These are phyloP conservation scores for Spheniscus humboldti DNA, from an alignment of 2,797 vertebrate genomes.

Conservation along the genomic window DNA sequence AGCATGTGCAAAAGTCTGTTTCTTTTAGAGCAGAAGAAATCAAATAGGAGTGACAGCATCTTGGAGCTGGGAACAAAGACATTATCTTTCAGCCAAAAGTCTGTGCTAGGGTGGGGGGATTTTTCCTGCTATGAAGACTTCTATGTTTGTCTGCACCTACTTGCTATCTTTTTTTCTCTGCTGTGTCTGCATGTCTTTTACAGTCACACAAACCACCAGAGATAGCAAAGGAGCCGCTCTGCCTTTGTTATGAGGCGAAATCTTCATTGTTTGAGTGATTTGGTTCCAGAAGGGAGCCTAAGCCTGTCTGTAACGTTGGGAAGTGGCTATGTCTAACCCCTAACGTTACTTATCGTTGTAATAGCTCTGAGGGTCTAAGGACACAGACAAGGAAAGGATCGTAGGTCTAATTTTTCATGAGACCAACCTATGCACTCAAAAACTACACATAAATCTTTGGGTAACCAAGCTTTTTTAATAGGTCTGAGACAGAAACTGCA, in stretches of 20 bases:
- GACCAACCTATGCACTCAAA: not conserved
- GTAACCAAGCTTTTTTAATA: not conserved
- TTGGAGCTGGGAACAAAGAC: conserved; percentile 39
- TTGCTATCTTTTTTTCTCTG: not conserved
- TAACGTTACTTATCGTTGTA: not conserved
- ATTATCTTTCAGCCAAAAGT: not conserved
- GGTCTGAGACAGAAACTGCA: not conserved
- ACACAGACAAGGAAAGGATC: not conserved
- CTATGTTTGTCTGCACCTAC: not conserved
- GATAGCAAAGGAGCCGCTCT: not conserved
- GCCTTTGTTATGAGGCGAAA: not conserved
- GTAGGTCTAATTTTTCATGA: not conserved
- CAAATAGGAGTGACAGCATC: not conserved
- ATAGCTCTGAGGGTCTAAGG: not conserved
- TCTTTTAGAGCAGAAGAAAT: not conserved
- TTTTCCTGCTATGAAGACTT: not conserved
- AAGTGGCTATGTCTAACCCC: not conserved
- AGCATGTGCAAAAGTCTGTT: not conserved
- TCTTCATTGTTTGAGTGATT: not conserved
- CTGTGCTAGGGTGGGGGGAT: not conserved
- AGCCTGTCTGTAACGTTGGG: not conserved
- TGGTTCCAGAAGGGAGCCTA: not conserved
- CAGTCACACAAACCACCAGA: not conserved
- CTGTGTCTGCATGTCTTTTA: not conserved
- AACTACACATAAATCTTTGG: not conserved